These are phyloP conservation scores for Aphis craccivora DNA, from an alignment of 1,140 invertebrate genomes.

Conservation along the genomic window DNA sequence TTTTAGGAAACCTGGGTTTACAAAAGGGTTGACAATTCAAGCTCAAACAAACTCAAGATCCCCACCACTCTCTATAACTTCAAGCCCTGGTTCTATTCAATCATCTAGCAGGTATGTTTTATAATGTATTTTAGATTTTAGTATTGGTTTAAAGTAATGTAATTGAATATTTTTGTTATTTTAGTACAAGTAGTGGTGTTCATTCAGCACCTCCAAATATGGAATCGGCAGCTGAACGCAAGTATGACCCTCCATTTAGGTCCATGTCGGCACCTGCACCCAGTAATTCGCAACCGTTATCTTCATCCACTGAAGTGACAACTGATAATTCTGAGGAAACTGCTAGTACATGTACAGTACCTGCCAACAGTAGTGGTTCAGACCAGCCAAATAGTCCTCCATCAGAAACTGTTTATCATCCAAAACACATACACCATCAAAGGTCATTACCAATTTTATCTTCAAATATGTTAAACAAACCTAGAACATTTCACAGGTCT, in stretches of 20 bases:
- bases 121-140: background rate
- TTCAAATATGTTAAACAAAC: constrained; percentile 58
- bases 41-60: constrained; percentile 54
- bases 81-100: constrained; percentile 48
- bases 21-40: constrained; percentile 47
- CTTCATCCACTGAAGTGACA: constrained; percentile 52
- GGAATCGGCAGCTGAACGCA: constrained; percentile 16
- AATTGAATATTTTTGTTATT: background rate
- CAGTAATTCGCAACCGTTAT: constrained; percentile 24
- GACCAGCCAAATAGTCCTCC: constrained; percentile 50
- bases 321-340: constrained; percentile 53
- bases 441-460: constrained; percentile 60
- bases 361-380: constrained; percentile 42
- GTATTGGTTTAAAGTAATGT: background rate
- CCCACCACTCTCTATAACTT: constrained; percentile 50
- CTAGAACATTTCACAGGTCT: constrained; percentile 55
- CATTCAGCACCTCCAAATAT: constrained; percentile 53
- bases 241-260: constrained; percentile 31
- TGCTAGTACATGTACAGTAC: constrained; percentile 54
- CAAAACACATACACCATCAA: constrained; percentile 60
- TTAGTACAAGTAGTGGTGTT: constrained; percentile 45
- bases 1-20: constrained; percentile 49
- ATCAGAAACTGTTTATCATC: constrained; percentile 37
- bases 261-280: constrained; percentile 44
- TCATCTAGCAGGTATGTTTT: constrained; percentile 43